These are phyloP conservation scores for Noctua janthina DNA, from an alignment of 2,888 invertebrate genomes.

Conservation along the genomic window DNA sequence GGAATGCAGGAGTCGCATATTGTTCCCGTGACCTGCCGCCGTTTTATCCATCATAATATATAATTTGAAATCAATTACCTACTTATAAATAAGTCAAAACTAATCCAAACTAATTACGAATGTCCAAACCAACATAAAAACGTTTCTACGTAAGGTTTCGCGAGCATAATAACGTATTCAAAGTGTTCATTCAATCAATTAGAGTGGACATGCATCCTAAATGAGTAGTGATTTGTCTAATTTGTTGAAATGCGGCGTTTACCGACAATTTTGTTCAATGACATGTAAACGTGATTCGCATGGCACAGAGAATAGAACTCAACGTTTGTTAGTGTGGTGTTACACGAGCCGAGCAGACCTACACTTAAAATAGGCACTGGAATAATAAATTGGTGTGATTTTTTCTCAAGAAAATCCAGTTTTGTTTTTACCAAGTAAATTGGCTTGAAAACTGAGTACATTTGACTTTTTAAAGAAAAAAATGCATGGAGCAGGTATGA, in stretches of 20 bases:
- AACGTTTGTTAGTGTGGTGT: slow-evolving; percentile 2
- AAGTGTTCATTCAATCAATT: slow-evolving; percentile 45
- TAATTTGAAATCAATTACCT: background rate
- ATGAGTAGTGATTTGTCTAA: slow-evolving; percentile 61
- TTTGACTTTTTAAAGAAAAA: too few relatives aligned
- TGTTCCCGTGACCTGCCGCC: too few relatives aligned
- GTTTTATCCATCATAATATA: too few relatives aligned
- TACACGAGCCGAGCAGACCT: background rate
- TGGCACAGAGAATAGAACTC: slow-evolving; percentile 14
- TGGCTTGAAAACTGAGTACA: too few relatives aligned
- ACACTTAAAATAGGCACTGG: background rate
- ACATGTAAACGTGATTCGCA: slow-evolving; percentile 31
- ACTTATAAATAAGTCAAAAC: background rate
- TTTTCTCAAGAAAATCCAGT: too few relatives aligned
- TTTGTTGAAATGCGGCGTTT: slow-evolving; percentile 56
- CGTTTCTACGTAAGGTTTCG: slow-evolving; percentile 13
- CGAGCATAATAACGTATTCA: slow-evolving; percentile 20
- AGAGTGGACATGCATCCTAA: slow-evolving; percentile 44
- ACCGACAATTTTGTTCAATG: slow-evolving; percentile 38
- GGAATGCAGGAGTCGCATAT: too few relatives aligned
- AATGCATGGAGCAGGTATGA: too few relatives aligned
- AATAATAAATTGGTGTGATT: too few relatives aligned
- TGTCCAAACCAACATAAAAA: background rate
- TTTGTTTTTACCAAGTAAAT: too few relatives aligned
- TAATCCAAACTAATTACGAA: background rate